Evolutionary conservation across 2,113 vertebrate genomes (phyloP).

Genomic region (Dasyurus viverrinus): DNA sequence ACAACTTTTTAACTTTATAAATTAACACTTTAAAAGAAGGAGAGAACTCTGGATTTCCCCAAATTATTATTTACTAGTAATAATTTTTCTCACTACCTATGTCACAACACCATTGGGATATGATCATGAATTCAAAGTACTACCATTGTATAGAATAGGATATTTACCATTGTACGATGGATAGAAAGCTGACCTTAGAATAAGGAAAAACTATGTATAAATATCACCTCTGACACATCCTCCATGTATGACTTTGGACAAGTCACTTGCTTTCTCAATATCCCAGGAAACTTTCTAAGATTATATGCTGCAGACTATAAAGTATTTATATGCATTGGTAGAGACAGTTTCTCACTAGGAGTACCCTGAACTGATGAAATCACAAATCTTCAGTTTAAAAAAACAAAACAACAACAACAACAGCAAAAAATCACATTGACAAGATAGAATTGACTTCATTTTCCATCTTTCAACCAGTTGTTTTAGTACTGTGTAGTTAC

Average conservation of each 20-base stretch:
- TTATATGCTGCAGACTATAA: not conserved
- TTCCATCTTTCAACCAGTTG: not conserved
- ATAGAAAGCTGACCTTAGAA: not conserved
- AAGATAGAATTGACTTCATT: not conserved
- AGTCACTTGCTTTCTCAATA: not conserved
- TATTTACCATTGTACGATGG: not conserved
- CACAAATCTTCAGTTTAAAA: not conserved
- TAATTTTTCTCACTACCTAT: not conserved
- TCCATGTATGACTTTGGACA: not conserved
- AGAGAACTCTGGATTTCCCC: too few relatives aligned
- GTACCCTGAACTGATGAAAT: not conserved
- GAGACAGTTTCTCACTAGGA: not conserved
- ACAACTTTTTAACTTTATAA: too few relatives aligned
- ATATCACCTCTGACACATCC: not conserved
- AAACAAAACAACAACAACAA: not conserved
- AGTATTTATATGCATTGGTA: not conserved
- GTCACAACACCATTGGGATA: not conserved
- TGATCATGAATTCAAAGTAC: not conserved
- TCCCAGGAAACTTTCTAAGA: not conserved
- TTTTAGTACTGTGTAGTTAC: not conserved
- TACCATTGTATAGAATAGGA: not conserved
- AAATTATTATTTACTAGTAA: too few relatives aligned
- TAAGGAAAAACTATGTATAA: not conserved
- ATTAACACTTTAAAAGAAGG: too few relatives aligned
- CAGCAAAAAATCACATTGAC: not conserved